These are phyloP conservation scores for Anolis sagrei DNA, from an alignment of 2,113 vertebrate species.

Conservation along the genomic window DNA sequence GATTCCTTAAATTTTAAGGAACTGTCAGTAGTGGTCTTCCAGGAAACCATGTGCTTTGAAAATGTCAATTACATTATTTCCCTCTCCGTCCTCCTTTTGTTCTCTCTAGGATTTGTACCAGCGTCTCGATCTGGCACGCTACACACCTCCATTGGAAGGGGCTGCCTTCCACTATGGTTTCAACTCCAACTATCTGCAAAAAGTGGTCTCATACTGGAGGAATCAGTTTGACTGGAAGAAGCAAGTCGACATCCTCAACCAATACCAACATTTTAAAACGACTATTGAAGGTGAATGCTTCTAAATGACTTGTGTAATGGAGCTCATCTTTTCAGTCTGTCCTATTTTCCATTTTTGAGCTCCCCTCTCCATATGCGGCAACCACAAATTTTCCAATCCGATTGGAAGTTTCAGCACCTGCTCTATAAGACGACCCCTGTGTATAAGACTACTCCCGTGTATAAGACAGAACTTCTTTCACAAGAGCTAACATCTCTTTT, in stretches of 20 bases:
- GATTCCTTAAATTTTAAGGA: neutral
- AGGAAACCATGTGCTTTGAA: rapidly evolving
- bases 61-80: neutral
- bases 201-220: constrained; percentile 87
- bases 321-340: neutral
- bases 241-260: constrained; percentile 85
- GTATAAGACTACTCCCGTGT: no score
- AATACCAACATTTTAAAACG: constrained; percentile 88
- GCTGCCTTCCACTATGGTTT: constrained; percentile 86
- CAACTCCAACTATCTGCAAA: constrained; percentile 80
- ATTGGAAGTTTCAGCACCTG: no score
- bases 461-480: no score
- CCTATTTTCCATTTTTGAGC: neutral
- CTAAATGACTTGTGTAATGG: neutral
- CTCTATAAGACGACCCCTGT: no score
- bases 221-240: constrained; percentile 86
- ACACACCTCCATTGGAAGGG: constrained; percentile 78
- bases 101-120: constrained; percentile 80
- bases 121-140: constrained; percentile 82
- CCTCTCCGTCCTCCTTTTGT: neutral
- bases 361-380: no score
- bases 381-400: no score
- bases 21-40: rapidly evolving
- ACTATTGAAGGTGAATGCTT: constrained; percentile 87
- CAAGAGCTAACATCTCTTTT: constrained; percentile 37